A percentile compares a stretch with the other conserved stretches of the same genome.
Conservation (phyloP, 2,797 vertebrate species). For the Cuculus canorus region DNA sequence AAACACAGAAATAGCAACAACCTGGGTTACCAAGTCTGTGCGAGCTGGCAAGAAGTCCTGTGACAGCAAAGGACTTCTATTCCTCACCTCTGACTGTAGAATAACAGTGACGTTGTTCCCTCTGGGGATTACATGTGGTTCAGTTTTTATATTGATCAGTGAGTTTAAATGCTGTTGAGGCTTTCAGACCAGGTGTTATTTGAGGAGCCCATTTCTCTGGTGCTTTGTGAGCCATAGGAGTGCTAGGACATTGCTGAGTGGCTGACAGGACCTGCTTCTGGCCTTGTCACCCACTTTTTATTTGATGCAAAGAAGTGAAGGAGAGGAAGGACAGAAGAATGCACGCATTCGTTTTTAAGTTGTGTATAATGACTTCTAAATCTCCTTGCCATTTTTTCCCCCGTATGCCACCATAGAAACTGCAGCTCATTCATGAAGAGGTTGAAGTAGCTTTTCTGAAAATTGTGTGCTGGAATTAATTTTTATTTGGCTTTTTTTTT, state of each 20-base stretch:
- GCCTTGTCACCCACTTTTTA: not conserved
- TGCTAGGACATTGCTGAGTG: not conserved
- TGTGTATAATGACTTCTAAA: not conserved
- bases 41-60: not conserved
- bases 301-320: not conserved
- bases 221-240: conserved; percentile 3
- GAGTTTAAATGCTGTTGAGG: conserved; percentile 22
- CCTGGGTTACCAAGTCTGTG: not conserved
- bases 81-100: not conserved
- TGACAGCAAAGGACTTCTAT: not conserved
- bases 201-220: not conserved
- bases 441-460: not conserved
- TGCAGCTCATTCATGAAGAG: not conserved
- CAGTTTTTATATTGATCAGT: not conserved
- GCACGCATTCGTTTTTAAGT: not conserved
- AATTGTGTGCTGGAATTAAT: not conserved
- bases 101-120: not conserved
- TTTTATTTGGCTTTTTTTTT: not conserved
- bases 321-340: not conserved
- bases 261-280: not conserved
- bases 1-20: not conserved
- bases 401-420: not conserved
- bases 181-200: conserved; percentile 13
- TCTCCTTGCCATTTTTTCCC: not conserved
- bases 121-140: not conserved